Conservation (phyloP, 2,797 vertebrate species). For the Catostomus latipinnis region DNA sequence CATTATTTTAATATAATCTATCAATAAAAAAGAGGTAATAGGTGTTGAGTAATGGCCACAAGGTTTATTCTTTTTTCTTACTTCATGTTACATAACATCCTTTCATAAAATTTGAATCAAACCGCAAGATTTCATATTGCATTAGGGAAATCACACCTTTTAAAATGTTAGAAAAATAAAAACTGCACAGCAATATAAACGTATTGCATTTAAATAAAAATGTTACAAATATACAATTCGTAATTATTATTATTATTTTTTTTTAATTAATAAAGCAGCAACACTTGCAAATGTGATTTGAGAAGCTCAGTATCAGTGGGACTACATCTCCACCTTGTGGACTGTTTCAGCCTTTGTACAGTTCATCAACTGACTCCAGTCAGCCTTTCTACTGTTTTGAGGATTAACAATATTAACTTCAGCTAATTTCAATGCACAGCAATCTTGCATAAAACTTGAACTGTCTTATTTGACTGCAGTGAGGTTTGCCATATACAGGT, state of each 20-base stretch:
- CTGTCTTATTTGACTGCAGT: neutral
- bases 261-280: neutral
- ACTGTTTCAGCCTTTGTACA: neutral
- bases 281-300: neutral
- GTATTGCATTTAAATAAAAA: neutral
- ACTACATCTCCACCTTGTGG: constrained; percentile 55
- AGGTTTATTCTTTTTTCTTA: neutral
- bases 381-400: neutral
- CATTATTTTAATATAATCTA: no score
- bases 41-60: neutral
- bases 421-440: no score
- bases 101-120: neutral
- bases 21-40: neutral
- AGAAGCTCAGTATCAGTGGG: constrained; percentile 23
- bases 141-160: neutral
- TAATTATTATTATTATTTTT: neutral
- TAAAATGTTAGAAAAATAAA: neutral
- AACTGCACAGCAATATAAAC: neutral
- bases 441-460: no score
- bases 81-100: neutral
- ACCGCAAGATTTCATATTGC: neutral
- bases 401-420: no score
- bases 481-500: neutral
- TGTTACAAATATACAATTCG: neutral
- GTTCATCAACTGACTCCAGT: constrained; percentile 3